phyloP scores from a whole-genome alignment of 2,797 vertebrate genomes.

The Gymnothorax reevesii region DNA sequence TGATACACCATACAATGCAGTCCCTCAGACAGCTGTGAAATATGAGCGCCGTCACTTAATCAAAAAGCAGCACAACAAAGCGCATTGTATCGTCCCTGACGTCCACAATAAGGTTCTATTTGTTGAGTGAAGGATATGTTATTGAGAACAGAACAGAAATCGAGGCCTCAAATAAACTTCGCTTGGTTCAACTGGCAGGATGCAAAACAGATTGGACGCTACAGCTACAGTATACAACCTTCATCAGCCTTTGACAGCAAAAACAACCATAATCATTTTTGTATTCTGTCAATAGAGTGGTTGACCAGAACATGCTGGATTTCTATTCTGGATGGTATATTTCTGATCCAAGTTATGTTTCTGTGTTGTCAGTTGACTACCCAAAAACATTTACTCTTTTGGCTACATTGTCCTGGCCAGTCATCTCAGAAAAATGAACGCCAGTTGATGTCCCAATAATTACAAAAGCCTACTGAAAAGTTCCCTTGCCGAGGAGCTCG shows the following conservation, averaged over 20 bases:
- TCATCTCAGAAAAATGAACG: not conserved
- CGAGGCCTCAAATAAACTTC: not conserved
- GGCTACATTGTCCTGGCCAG: not conserved
- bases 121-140: not conserved
- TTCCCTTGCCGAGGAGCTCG: not conserved
- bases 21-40: not conserved
- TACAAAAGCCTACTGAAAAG: not conserved
- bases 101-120: not conserved
- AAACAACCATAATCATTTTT: not conserved
- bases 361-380: not conserved
- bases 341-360: not conserved
- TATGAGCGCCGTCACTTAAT: not conserved
- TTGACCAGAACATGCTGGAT: not conserved
- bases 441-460: not conserved
- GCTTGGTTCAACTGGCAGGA: not conserved
- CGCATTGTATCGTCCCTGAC: not conserved
- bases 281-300: not conserved
- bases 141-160: not conserved
- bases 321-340: not conserved
- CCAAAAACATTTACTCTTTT: too few relatives aligned
- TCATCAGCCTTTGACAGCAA: not conserved
- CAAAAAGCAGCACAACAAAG: constrained; percentile 16
- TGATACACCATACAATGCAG: not conserved
- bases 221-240: too few relatives aligned
- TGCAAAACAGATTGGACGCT: not conserved